phyloP scores from a whole-genome alignment of 2,797 vertebrate genomes.

The Helostoma temminkii region DNA sequence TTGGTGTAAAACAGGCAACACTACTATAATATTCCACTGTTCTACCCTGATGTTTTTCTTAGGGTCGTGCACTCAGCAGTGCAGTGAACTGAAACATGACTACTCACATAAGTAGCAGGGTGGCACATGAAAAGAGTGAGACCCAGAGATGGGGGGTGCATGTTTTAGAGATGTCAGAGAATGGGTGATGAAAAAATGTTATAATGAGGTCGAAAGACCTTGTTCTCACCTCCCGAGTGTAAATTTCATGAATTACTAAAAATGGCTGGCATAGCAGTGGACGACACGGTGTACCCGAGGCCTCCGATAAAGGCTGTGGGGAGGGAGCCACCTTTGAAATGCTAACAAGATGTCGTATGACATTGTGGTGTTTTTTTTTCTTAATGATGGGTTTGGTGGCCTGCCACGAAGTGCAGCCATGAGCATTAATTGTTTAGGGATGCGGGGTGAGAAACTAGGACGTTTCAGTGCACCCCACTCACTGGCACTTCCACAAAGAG shows the following conservation, averaged over 20 bases:
- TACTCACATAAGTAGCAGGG: constrained; percentile 47
- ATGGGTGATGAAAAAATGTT: constrained; percentile 84
- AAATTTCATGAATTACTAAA: constrained; percentile 87
- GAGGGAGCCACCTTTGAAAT: constrained; percentile 83
- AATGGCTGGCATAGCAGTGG: constrained; percentile 75
- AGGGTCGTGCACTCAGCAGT: constrained; percentile 3
- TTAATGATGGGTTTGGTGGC: constrained; percentile 85
- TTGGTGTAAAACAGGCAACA: background rate
- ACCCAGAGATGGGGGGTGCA: constrained; percentile 49
- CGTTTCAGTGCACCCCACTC: constrained; percentile 54
- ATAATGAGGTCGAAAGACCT: constrained; percentile 89
- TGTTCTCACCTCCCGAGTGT: constrained; percentile 85
- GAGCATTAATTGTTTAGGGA: constrained; percentile 85
- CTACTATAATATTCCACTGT: background rate
- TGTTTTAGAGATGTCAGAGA: constrained; percentile 86
- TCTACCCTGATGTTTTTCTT: constrained; percentile 21
- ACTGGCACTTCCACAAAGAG: constrained; percentile 74
- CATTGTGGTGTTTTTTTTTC: constrained; percentile 74
- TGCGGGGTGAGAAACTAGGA: constrained; percentile 77
- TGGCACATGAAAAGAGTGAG: constrained; percentile 70
- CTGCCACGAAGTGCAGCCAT: constrained; percentile 76
- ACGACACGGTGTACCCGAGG: constrained; percentile 72
- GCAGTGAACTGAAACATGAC: constrained; percentile 27
- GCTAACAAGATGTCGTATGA: constrained; percentile 77
- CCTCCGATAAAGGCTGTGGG: constrained; percentile 67